Evolutionary conservation across 1,140 invertebrate species (phyloP), one percentile per base, ranked within the genome.

Genomic region (Odontomachus brunneus): DNA sequence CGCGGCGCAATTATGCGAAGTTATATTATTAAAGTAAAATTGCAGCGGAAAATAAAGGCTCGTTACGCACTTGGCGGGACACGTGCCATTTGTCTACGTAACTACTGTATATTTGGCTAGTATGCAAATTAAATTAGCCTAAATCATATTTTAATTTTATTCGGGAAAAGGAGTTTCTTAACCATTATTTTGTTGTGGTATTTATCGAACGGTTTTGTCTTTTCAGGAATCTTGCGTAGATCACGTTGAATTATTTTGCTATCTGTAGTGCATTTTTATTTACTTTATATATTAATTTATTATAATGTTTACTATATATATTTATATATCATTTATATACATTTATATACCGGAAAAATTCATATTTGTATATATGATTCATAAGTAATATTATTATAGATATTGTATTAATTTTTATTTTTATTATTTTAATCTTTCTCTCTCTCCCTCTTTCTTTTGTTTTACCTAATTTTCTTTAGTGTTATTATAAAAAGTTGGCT

Each of bases 1-100:
- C 81, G 62, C 67, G 73, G 62, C 33, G 66, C 75, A 87, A 83
- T 87, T 83, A 86, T 57, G 60, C 55, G 73, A n/a, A 65, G 81
- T 85, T 26, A 48, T 65, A 69, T 87, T 84, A 76, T 80, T 80
- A 80, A 69, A 69, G 38, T 69, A 69, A 80, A 80, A 80, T 80
- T 80, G 44, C 51, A 12, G 17, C 9, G 33, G 33, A 80, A 44
- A 80, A 80, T 80, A 69, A 80, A 80, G 22, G 51, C 26, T 11
- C 63, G 17, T 66, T 44, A 26, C 17, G 14, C 19, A 44, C 19
- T 26, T 55, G 49, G 9, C 9, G 63, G 44, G 17, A 57, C 29
- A 29, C 17, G 33, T 2, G 44, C 51, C 12, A 76, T 66, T 66
- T 66, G 19, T 49, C 15, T 9, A 24, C 51, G 19, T 7, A 17